phyloP scores from a whole-genome alignment of 2,797 vertebrate species.

The Morelia viridis region DNA sequence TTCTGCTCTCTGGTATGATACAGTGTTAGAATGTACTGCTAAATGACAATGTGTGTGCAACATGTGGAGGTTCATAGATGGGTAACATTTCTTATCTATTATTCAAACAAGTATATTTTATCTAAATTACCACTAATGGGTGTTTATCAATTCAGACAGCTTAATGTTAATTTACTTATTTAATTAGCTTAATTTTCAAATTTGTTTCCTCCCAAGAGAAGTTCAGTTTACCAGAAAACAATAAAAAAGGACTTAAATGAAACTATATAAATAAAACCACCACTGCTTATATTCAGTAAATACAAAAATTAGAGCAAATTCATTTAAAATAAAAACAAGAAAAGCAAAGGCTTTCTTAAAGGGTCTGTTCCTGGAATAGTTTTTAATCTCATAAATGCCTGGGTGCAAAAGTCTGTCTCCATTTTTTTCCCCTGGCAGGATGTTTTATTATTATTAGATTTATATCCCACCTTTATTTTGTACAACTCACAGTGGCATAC shows the following conservation, averaged over 20 bases:
- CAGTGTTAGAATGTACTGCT: conserved; percentile 27
- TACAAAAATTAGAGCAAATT: neutral
- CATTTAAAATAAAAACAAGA: neutral
- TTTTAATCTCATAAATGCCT: neutral
- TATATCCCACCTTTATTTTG: neutral
- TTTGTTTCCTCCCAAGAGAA: neutral
- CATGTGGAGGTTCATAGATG: conserved; percentile 9
- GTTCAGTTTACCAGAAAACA: neutral
- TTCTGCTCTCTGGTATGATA: conserved; percentile 42
- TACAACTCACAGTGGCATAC: neutral
- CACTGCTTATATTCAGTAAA: neutral
- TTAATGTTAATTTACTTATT: neutral
- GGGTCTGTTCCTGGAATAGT: neutral
- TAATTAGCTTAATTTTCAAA: neutral
- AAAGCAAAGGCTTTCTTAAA: neutral
- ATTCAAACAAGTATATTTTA: neutral
- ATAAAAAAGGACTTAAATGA: neutral
- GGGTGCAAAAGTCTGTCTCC: neutral
- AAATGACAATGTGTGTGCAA: neutral
- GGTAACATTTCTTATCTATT: conserved; percentile 4
- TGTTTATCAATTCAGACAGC: neutral
- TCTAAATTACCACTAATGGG: neutral
- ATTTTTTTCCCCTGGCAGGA: neutral
- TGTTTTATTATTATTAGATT: too few relatives aligned
- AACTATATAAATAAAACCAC: neutral